Percentiles rank a stretch among this genome's conserved stretches.
These are phyloP conservation scores for Ecliptopera silaceata DNA, from an alignment of 2,888 invertebrate species.

Conservation along the genomic window DNA sequence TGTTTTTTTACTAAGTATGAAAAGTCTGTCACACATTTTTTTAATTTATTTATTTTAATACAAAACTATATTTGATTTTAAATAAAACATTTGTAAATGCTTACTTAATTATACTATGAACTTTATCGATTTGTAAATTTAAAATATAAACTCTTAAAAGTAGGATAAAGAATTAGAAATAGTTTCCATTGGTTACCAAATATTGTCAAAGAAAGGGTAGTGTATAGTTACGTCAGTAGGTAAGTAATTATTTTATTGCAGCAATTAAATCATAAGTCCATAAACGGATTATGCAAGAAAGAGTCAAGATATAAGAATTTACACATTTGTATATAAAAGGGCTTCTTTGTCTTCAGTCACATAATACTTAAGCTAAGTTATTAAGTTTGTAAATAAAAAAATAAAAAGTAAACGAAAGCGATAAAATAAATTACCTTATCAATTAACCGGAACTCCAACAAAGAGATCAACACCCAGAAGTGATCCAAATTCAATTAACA, in stretches of 20 bases:
- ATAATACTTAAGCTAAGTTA: neutral
- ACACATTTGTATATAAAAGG: constrained; percentile 22
- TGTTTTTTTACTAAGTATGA: neutral
- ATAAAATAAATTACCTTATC: constrained; percentile 50
- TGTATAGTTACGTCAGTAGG: constrained; percentile 33
- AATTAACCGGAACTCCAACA: constrained; percentile 52
- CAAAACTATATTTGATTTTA: neutral
- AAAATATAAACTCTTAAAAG: neutral
- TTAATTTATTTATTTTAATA: neutral
- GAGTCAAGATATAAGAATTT: constrained; percentile 28
- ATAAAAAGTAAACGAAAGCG: constrained; percentile 23
- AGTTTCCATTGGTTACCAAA: constrained; percentile 22
- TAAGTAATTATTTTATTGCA: constrained; percentile 35
- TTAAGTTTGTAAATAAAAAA: constrained; percentile 9
- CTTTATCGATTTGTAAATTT: neutral
- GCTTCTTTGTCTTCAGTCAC: constrained; percentile 33
- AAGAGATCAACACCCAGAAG: constrained; percentile 50
- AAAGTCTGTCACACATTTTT: neutral
- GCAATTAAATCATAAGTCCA: constrained; percentile 36
- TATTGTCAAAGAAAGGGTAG: constrained; percentile 30
- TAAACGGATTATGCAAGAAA: constrained; percentile 40
- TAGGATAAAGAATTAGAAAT: neutral
- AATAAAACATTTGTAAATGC: neutral
- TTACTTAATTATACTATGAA: no score
- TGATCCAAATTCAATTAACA: constrained; percentile 51